These are phyloP conservation scores for Cladopsammia gracilis DNA, from an alignment of 64 coral and sea anemone species.

Conservation along the genomic window DNA sequence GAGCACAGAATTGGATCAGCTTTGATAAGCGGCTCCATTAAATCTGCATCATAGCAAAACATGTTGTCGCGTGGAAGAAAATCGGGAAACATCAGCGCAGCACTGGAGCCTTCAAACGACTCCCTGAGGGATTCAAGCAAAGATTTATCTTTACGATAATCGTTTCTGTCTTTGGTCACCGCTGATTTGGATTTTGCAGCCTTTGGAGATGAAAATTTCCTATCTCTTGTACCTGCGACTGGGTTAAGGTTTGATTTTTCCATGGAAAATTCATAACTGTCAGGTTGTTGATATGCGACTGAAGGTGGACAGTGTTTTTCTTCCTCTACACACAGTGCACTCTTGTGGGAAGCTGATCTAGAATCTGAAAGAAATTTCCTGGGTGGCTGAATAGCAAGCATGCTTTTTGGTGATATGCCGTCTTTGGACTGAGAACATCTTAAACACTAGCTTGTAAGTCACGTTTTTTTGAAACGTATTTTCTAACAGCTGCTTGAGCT, in stretches of 20 bases:
- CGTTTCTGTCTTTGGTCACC: background rate
- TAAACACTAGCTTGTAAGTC: too few species aligned
- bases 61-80: background rate
- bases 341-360: background rate
- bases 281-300: background rate
- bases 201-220: background rate
- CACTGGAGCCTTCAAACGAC: background rate
- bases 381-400: too few species aligned
- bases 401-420: too few species aligned
- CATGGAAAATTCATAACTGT: background rate
- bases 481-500: too few species aligned
- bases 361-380: background rate
- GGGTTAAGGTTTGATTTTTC: background rate
- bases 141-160: background rate
- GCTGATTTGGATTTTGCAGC: background rate
- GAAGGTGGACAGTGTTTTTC: background rate
- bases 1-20: background rate
- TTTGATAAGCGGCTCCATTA: background rate
- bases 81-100: background rate
- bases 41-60: background rate
- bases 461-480: too few species aligned
- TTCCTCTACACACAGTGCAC: background rate
- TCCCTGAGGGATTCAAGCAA: background rate
- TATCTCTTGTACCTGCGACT: background rate
- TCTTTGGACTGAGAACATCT: too few species aligned